These are phyloP conservation scores for Tachina fera DNA, from an alignment of 2,888 invertebrate genomes.

Conservation along the genomic window DNA sequence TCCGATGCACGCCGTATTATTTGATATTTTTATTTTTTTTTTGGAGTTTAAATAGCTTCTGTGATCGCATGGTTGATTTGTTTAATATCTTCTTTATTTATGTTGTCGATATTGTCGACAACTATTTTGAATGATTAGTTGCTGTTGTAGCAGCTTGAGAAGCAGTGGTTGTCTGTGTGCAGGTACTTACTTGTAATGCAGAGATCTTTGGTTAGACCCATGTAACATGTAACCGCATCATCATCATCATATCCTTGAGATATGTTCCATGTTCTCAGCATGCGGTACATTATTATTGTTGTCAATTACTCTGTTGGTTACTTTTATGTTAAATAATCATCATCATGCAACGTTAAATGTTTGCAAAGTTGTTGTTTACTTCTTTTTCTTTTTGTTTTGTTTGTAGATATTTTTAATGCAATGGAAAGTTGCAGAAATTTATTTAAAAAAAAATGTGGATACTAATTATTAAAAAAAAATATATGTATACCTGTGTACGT, in stretches of 20 bases:
- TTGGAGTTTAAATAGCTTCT: constrained; percentile 64
- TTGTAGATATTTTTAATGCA: background rate
- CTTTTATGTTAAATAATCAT: constrained; percentile 67
- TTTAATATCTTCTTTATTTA: constrained; percentile 72
- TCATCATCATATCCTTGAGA: constrained; percentile 31
- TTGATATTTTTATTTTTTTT: background rate
- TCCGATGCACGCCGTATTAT: background rate
- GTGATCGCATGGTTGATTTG: constrained; percentile 68
- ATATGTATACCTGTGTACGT: too few relatives aligned
- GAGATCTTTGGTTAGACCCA: constrained; percentile 7
- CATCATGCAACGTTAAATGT: constrained; percentile 54
- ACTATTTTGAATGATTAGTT: constrained; percentile 59
- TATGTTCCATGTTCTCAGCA: constrained; percentile 65
- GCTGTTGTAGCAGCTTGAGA: constrained; percentile 33
- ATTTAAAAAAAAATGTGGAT: background rate
- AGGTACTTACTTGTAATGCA: constrained; percentile 43
- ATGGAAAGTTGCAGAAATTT: constrained; percentile 25
- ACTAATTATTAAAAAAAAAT: background rate
- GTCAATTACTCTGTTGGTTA: constrained; percentile 68
- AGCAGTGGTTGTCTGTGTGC: constrained; percentile 10
- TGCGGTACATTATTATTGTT: constrained; percentile 71
- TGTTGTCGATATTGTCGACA: constrained; percentile 71
- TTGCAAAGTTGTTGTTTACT: constrained; percentile 11
- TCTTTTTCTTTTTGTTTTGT: constrained; percentile 8
- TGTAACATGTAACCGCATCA: constrained; percentile 41